Evolutionary conservation across 2,888 invertebrate genomes (phyloP), one percentile per base, ranked within the genome.

Genomic region (Drosophila subquinaria): DNA sequence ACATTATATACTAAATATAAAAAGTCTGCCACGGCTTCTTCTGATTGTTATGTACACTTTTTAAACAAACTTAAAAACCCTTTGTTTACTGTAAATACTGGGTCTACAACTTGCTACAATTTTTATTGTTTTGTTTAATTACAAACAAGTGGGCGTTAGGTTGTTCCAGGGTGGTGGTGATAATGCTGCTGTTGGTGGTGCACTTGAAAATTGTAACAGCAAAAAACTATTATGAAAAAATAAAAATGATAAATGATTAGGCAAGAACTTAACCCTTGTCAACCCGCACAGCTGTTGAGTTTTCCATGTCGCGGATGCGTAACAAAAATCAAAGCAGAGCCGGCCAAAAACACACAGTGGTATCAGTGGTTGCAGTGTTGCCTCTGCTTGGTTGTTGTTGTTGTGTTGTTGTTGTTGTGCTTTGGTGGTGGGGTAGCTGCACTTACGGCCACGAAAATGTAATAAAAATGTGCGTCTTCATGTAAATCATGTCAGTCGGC

Each of bases 401-500:
- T 43, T n/a, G n/a, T n/a, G n/a, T n/a, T n/a, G n/a, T n/a, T 17
- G 33, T 45, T 50, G 10, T 45, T 67, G 48, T 43, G 60, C 42
- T 50, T 9, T 40, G 56, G 13, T 47, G 69, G 48, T 43, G 76
- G 59, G 33, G 60, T 68, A 43, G 57, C 63, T 62, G 87, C 83
- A 87, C 81, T 87, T 89, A 89, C 66, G 74, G 77, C 88, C 90
- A 91, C 81, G 85, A 89, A 84, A 89, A 81, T 79, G 81, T 75
- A 88, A 81, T 82, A 79, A 90, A 91, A 91, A 88, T 64, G 91
- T 91, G 92, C 90, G 83, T 90, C 89, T 81, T 85, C 91, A 90
- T 91, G 91, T 91, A 91, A 91, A 91, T 91, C 91, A 91, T 82
- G 91, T 91, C 92, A 90, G 78, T 66, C 76, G 79, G 75, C 84